A percentile compares a stretch with the other conserved stretches of the same genome.
Conservation (phyloP, 2,888 invertebrate genomes). For the Neoitamus cyanurus region DNA sequence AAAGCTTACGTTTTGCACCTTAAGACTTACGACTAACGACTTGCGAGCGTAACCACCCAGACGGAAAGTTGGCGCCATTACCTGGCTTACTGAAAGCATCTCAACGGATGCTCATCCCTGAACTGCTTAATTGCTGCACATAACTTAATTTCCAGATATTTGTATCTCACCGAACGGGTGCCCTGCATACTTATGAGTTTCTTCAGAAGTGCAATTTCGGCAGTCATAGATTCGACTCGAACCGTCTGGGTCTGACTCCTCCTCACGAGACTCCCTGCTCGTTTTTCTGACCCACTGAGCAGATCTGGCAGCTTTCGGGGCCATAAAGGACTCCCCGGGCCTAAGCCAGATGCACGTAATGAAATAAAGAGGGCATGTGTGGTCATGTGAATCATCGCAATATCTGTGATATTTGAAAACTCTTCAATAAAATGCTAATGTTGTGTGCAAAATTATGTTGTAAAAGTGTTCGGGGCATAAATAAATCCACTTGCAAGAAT, state of each 20-base stretch:
- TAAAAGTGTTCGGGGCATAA: conserved; percentile 7
- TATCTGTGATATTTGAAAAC: background rate
- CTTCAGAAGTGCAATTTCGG: background rate
- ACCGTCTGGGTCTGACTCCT: background rate
- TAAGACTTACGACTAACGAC: no score
- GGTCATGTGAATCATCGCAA: background rate
- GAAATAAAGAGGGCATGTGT: background rate
- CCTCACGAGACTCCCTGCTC: background rate
- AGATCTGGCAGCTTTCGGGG: background rate
- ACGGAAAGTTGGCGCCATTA: background rate
- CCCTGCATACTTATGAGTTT: background rate
- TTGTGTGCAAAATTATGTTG: conserved; percentile 35
- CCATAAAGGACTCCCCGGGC: background rate
- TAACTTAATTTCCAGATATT: background rate
- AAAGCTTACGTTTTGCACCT: no score
- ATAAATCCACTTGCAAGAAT: conserved; percentile 23
- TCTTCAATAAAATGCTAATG: conserved; percentile 30
- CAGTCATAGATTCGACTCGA: background rate
- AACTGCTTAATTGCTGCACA: background rate
- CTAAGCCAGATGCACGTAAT: background rate
- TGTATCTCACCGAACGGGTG: background rate
- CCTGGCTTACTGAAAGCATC: background rate
- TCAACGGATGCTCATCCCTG: background rate
- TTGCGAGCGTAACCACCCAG: no score
- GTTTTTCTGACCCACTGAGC: background rate